A percentile compares a stretch with the other conserved stretches of the same genome.
Conservation (phyloP, 2,113 vertebrate genomes). For the Struthio camelus region DNA sequence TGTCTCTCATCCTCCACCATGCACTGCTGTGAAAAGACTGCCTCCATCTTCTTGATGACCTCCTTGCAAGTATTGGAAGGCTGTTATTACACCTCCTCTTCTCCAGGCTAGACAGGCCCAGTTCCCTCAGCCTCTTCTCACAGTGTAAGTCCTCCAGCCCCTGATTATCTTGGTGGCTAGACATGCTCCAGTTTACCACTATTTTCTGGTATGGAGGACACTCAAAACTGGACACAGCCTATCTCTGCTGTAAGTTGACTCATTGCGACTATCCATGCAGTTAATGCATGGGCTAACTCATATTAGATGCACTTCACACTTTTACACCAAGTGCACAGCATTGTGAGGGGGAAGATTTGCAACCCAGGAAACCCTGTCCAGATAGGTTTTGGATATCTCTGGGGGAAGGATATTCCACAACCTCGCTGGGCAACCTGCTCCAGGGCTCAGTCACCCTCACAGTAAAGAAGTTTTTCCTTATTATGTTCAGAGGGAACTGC, state of each 20-base stretch:
- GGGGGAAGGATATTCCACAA: no score
- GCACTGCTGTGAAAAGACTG: neutral
- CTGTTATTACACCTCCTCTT: neutral
- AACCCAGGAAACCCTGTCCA: neutral
- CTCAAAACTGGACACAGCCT: neutral
- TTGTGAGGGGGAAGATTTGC: neutral
- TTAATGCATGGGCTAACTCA: neutral
- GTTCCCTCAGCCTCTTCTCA: neutral
- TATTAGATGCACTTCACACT: neutral
- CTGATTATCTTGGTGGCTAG: neutral
- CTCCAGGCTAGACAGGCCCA: neutral
- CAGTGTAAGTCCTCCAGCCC: neutral
- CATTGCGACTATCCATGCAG: neutral
- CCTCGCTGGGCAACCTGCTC: no score
- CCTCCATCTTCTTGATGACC: neutral
- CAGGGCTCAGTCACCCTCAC: no score
- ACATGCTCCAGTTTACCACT: neutral
- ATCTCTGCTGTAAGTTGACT: neutral
- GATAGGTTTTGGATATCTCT: no score
- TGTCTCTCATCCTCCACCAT: neutral
- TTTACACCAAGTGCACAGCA: neutral
- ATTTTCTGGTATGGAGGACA: neutral
- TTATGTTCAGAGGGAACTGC: no score
- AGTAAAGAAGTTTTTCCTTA: no score
- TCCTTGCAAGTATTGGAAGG: neutral